Base-by-base conservation (phyloP, 1,140 invertebrate genomes). In the Conus betulinus region DNA sequence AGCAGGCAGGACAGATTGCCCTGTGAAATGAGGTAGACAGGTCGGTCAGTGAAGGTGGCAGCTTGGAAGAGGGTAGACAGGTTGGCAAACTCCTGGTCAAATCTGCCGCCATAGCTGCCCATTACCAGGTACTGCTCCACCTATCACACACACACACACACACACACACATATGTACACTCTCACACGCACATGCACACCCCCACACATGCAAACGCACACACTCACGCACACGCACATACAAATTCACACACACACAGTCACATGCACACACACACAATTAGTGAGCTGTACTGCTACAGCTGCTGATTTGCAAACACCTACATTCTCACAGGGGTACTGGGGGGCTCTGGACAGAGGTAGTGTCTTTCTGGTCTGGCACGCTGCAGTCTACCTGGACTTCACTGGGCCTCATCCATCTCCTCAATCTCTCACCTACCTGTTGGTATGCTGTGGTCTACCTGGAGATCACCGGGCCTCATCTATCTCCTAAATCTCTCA, bases 71-170 rank as follows among this genome's bases (percentile, higher is more conserved):
- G 93, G 0, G 97, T 97, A 92, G 97, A 97, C 25, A 98, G 96
- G 92, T 97, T 98, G 4, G 96, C 97, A 90, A 98, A 96, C n/a
- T 97, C 96, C 91, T 98, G 97, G 95, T 98, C 98, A 51, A 98
- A 95, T 82, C 98, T 96, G 27, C 97, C 97, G 3, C 96, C 97
- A 84, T 89, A 90, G 0, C 89, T 67, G 57, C 91, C 91, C 10
- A 91, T 60, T 0, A 91, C 90, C 55, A 90, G 60, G 74, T 90
- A 85, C 17, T 79, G 17, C 3, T 89, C 88, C n/a, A 91, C 78
- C 90, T 87, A 55, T 25, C 79, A 17, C 17, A 27, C 25, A 78
- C 8, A 76, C 20, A 23, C 13, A 25, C 25, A 76, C 0, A 39
- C 39, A 4, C 20, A 25, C 20, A 76, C 20, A 6, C 71, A 76